Evolutionary conservation across 2,888 invertebrate species (phyloP).

Genomic region (Mythimna loreyi): DNA sequence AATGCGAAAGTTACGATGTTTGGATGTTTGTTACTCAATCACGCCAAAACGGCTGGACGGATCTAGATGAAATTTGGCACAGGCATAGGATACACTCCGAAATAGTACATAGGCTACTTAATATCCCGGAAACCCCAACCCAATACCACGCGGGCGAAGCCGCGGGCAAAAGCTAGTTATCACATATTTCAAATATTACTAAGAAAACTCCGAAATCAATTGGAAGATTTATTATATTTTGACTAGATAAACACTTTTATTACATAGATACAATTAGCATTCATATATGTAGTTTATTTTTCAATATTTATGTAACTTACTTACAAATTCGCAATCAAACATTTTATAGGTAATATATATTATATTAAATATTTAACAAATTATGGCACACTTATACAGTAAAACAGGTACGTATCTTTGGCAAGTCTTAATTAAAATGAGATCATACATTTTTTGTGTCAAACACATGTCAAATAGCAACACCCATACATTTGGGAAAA

Average conservation of each 20-base stretch:
- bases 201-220: background rate
- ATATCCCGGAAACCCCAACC: no score
- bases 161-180: no score
- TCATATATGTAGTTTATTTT: background rate
- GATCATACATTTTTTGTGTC: conserved; percentile 17
- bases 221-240: conserved; percentile 24
- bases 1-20: no score
- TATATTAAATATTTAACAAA: background rate
- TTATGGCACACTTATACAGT: background rate
- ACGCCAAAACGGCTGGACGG: no score
- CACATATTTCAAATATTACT: background rate
- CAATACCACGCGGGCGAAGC: no score
- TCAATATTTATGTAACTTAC: background rate
- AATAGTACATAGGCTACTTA: no score
- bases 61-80: no score
- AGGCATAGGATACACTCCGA: no score
- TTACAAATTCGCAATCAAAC: background rate
- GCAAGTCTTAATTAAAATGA: conserved; percentile 12
- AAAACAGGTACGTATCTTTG: conserved; percentile 38
- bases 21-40: no score
- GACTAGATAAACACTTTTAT: conserved; percentile 24
- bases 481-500: conserved; percentile 12
- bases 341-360: background rate
- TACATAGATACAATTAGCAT: background rate
- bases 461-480: background rate